Percentiles rank a stretch among this genome's conserved stretches.
These are phyloP conservation scores for Pristiophorus japonicus DNA, from an alignment of 2,113 vertebrate species.

Conservation along the genomic window DNA sequence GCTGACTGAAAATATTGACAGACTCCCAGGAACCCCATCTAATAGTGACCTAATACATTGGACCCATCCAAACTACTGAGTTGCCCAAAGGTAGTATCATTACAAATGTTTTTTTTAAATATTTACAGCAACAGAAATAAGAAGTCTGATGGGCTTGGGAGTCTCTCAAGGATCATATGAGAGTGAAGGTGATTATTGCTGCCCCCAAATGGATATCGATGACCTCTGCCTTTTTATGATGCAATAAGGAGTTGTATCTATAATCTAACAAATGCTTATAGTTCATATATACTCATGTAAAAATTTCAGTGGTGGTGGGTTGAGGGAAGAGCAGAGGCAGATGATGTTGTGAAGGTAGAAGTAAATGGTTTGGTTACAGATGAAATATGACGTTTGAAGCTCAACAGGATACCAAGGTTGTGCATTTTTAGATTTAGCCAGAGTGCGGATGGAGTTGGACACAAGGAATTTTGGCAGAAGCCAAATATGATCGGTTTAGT, in stretches of 20 bases:
- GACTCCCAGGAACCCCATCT: neutral
- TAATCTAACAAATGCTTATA: too few species aligned
- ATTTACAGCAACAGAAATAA: neutral
- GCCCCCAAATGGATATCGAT: too few species aligned
- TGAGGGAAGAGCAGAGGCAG: neutral
- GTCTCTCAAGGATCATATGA: neutral
- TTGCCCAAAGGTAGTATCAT: neutral
- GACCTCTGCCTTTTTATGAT: too few species aligned
- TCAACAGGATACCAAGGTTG: neutral
- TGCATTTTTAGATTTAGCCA: neutral
- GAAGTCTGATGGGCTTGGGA: neutral
- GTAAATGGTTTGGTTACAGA: neutral
- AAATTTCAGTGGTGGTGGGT: neutral
- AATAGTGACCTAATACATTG: neutral
- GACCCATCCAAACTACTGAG: neutral
- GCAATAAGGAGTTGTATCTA: too few species aligned
- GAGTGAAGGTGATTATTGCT: neutral
- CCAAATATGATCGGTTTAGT: neutral
- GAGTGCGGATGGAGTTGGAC: neutral
- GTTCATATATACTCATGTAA: too few species aligned
- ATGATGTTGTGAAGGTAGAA: neutral
- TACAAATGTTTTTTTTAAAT: neutral
- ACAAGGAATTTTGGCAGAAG: neutral
- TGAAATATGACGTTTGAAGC: neutral
- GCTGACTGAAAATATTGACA: neutral